Evolutionary conservation across 1,140 invertebrate species (phyloP).

Genomic region (Drosophila lowei): DNA sequence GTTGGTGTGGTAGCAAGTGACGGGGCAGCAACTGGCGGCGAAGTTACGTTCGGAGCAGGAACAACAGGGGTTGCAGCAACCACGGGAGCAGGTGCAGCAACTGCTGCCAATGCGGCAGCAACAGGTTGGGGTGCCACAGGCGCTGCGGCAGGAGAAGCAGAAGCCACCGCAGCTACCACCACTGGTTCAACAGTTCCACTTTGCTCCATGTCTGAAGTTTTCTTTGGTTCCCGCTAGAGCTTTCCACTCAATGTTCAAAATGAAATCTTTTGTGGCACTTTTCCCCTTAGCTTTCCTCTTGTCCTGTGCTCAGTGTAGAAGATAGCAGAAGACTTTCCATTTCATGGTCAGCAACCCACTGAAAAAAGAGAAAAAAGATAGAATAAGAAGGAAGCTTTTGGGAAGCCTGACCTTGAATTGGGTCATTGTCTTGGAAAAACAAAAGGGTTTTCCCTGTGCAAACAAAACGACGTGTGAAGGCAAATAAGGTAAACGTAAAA

Average conservation of each 20-base stretch:
- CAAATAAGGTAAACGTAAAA: neutral
- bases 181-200: constrained; percentile 3
- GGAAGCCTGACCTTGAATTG: constrained; percentile 33
- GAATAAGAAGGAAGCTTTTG: constrained; percentile 15
- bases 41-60: neutral
- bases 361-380: constrained; percentile 2
- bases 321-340: neutral
- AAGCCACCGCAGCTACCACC: constrained; percentile 1
- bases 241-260: neutral
- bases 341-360: constrained; percentile 14
- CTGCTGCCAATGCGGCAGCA: neutral
- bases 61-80: neutral
- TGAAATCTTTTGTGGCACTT: neutral
- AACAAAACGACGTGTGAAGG: neutral
- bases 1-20: neutral
- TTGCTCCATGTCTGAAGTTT: constrained; percentile 15
- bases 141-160: neutral
- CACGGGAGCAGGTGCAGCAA: neutral
- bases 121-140: neutral
- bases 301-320: neutral
- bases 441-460: neutral
- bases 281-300: neutral
- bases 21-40: neutral
- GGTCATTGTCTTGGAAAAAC: constrained; percentile 30
- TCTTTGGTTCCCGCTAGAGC: too few relatives aligned